Evolutionary conservation across 2,113 vertebrate genomes (phyloP).

Genomic region (Lucifuga dentata): DNA sequence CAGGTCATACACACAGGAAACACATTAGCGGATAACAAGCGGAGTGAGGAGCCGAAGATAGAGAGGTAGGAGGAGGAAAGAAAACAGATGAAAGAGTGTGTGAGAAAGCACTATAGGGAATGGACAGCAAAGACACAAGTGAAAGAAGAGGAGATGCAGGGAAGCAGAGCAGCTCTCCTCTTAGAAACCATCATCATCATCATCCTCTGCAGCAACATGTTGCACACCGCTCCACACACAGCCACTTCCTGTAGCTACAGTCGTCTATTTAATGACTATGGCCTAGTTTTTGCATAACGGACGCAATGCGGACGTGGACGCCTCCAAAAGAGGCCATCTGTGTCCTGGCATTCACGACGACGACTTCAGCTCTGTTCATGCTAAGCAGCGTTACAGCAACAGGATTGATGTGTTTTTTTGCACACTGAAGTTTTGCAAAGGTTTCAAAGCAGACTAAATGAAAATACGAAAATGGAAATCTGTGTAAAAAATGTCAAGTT

Average conservation of each 20-base stretch:
- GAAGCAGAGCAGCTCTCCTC: constrained; percentile 23
- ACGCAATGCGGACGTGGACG: too few species aligned
- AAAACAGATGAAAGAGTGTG: neutral
- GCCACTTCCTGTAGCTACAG: constrained; percentile 27
- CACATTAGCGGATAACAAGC: constrained; percentile 52
- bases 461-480: too few species aligned
- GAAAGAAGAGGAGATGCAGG: neutral
- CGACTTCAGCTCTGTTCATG: too few species aligned
- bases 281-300: too few species aligned
- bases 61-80: neutral
- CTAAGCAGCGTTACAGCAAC: too few species aligned
- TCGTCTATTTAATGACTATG: too few species aligned
- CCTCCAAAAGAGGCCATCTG: too few species aligned
- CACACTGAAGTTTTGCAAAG: too few species aligned
- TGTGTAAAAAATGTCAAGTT: too few species aligned
- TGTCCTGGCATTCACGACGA: too few species aligned
- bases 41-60: constrained; percentile 18
- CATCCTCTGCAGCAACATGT: constrained; percentile 43
- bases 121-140: constrained; percentile 5
- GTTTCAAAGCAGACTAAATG: too few species aligned
- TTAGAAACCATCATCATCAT: constrained; percentile 60
- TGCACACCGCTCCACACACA: constrained; percentile 34
- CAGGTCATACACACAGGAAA: constrained; percentile 51
- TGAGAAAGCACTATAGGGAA: neutral
- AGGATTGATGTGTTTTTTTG: too few species aligned